Base-by-base conservation (phyloP, 2,797 vertebrate species). In the Gadopsis bispinosus region DNA sequence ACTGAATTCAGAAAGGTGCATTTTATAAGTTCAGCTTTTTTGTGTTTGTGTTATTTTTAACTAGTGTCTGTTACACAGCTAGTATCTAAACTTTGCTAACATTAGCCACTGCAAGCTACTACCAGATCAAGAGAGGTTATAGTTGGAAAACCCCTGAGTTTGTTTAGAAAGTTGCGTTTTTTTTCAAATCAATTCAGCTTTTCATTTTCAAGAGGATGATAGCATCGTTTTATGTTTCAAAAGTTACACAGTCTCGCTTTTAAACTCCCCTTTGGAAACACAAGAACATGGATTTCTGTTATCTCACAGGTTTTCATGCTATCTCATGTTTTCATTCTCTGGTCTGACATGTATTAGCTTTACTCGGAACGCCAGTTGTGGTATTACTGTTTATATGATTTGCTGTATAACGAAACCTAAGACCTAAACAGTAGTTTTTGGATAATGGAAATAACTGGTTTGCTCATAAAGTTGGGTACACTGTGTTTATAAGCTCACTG, bases 371-470 rank as follows among this genome's bases (percentile, higher is more conserved):
- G 4, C 14, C n/a, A 37, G 16, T 11, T 68, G 56, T 78, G 61
- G 47, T 33, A 56, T 70, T 55, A 59, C 29, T 6, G 4, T 69
- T 51, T 14, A 61, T 33, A 29, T 19, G 53, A 68, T 71, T 81
- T 67, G 51, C 63, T 55, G n/a, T 12, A 29, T 45, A 31, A 71
- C 12, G 53, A 83, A 75, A 73, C 13, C 14, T 2, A 22, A 81
- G 41, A 31, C 54, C 50, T 37, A 85, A 90, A 81, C 77, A 69
- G 68, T 75, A 76, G 65, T 89, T 85, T 70, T 41, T 67, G 62
- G 75, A 84, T 86, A 58, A 78, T 83, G 66, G 79, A 84, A 89
- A 86, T 80, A 81, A 75, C 60, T 48, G 51, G 66, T 85, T 88
- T 77, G 76, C 73, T 73, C 29, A 35, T 74, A 74, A 81, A 79